Conservation (phyloP, 2,797 vertebrate species). For the Danio jaintianensis region DNA sequence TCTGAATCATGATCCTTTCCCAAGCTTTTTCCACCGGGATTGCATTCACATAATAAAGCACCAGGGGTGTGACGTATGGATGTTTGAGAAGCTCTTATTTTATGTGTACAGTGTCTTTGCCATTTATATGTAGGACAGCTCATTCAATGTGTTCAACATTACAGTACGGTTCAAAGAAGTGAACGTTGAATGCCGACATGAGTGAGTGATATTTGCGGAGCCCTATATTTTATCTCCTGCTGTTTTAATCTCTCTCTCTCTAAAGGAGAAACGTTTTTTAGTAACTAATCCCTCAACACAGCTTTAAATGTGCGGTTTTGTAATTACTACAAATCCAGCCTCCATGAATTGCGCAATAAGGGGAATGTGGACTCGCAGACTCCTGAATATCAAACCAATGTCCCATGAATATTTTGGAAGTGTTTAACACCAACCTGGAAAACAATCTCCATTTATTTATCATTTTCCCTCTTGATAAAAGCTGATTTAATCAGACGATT, state of each 20-base stretch:
- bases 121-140: not conserved
- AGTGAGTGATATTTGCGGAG: conserved; percentile 22
- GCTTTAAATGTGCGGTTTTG: conserved; percentile 49
- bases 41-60: conserved; percentile 9
- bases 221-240: not conserved
- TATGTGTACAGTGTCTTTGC: not conserved
- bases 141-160: not conserved
- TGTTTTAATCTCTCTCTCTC: not conserved
- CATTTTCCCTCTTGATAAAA: conserved; percentile 50
- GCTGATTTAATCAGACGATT: conserved; percentile 67
- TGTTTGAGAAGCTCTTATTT: not conserved
- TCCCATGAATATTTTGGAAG: conserved; percentile 49
- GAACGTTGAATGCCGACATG: not conserved
- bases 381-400: conserved; percentile 47
- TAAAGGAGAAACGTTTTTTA: conserved; percentile 35
- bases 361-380: conserved; percentile 55
- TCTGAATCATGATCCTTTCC: conserved; percentile 35
- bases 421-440: conserved; percentile 54
- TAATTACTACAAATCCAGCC: conserved; percentile 56
- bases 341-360: conserved; percentile 52
- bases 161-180: not conserved
- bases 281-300: conserved; percentile 23
- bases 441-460: conserved; percentile 63
- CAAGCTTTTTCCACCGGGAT: not conserved
- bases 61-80: not conserved